Evolutionary conservation across 2,797 vertebrate species (phyloP), one percentile per base, ranked within the genome.

Genomic region (Pantherophis alleghaniensis): DNA sequence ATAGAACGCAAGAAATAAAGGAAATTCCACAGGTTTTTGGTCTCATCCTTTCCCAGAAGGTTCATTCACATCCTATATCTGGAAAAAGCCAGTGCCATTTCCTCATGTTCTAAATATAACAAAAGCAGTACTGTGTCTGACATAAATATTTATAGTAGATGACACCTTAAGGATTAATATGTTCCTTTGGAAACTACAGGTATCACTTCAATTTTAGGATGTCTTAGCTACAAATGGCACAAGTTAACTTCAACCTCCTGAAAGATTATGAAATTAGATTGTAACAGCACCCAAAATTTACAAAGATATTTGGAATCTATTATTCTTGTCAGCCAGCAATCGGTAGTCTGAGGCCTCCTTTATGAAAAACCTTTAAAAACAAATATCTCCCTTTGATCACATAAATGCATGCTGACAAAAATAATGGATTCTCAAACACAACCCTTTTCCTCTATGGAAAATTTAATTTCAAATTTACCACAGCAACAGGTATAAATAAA

Each of bases 391-490:
- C 87, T 91, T 91, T 87, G 83, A 88, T 88, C 94, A 93, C 91
- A 90, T 92, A 96, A 96, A 97, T 51, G 66, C 96, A 96, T 95
- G 96, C 95, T 94, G 92, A 57, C 95, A 53, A 92, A 96, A 94
- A 92, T 94, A 94, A 93, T 87, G 60, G 51, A 91, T 88, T 88
- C 37, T 88, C 63, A 91, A 56, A 91, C 56, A 83, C 66, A 91
- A 51, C 14, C 9, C 56, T 88, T 83, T 93, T 93, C 86, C 86
- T 93, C 66, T 53, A 32, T n/a, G 47, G 83, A 89, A 88, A 86
- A 90, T 86, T 90, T 26, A 61, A 53, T 74, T 63, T 93, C 79
- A 87, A 86, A 88, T 83, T 88, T 55, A 91, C 66, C 92, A 91
- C 26, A 83, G 47, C n/a, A 55, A 88, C 63, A 88, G 47, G 55